Conservation (phyloP, 2,888 invertebrate species). For the Hipparchia semele region DNA sequence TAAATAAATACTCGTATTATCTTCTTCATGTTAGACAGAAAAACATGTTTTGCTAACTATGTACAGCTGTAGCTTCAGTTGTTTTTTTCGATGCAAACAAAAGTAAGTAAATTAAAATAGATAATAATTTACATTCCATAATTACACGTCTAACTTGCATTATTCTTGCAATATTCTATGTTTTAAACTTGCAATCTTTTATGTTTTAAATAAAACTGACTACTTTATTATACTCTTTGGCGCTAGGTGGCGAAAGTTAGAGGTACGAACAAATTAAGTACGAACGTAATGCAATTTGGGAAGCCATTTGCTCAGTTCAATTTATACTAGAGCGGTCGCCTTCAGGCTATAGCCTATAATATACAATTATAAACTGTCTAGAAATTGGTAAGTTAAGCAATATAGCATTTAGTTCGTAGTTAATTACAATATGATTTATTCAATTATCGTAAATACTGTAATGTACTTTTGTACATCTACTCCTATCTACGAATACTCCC, state of each 20-base stretch:
- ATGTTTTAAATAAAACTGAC: background rate
- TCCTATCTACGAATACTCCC: no score
- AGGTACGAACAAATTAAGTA: background rate
- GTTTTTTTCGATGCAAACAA: background rate
- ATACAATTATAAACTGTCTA: background rate
- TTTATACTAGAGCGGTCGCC: background rate
- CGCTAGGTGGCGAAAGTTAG: background rate
- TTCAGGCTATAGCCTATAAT: background rate
- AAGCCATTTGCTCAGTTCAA: slow-evolving; percentile 8
- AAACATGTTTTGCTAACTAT: background rate
- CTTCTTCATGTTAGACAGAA: background rate
- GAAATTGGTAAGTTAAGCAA: no score
- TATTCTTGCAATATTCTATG: background rate
- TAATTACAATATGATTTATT: no score
- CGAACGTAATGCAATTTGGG: slow-evolving; percentile 11
- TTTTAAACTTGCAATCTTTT: background rate
- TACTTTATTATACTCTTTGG: background rate
- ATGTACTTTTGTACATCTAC: no score
- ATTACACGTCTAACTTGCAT: background rate
- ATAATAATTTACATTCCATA: slow-evolving; percentile 7
- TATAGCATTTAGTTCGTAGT: no score
- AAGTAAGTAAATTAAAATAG: background rate
- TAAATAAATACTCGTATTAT: no score
- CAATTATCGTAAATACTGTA: no score
- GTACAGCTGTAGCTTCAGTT: background rate